Conservation (phyloP, 2,797 vertebrate species). For the Ambastaia sidthimunki region DNA sequence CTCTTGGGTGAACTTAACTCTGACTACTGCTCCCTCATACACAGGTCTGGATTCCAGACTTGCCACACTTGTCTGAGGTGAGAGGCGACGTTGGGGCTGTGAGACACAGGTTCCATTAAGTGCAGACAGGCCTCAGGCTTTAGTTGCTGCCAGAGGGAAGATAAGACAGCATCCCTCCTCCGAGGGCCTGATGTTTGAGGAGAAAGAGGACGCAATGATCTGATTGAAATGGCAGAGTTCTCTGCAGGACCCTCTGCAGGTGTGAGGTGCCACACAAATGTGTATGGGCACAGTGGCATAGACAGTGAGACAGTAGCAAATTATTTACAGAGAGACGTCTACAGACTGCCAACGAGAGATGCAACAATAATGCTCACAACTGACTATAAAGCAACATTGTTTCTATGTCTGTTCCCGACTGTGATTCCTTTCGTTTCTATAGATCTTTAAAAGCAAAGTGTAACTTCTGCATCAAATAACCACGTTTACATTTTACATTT, state of each 20-base stretch:
- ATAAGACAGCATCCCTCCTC: constrained; percentile 35
- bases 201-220: constrained; percentile 21
- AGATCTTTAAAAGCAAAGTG: too few relatives aligned
- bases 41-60: constrained; percentile 44
- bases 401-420: too few relatives aligned
- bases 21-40: constrained; percentile 57
- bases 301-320: constrained; percentile 20
- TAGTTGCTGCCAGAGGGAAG: constrained; percentile 45
- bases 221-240: constrained; percentile 16
- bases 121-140: constrained; percentile 56
- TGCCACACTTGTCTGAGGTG: constrained; percentile 47
- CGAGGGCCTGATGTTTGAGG: constrained; percentile 8
- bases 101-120: constrained; percentile 62
- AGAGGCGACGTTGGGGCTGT: constrained; percentile 47
- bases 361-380: too few relatives aligned
- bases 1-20: constrained; percentile 64
- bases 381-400: too few relatives aligned
- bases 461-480: too few relatives aligned
- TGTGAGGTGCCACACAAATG: constrained; percentile 22
- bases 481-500: too few relatives aligned
- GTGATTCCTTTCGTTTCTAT: too few relatives aligned
- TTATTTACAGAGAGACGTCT: constrained; percentile 11
- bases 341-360: too few relatives aligned
- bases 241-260: constrained; percentile 3
- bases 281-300: neutral